These are phyloP conservation scores for Drosophila punjabiensis DNA, from an alignment of 1,140 invertebrate species.

Conservation along the genomic window DNA sequence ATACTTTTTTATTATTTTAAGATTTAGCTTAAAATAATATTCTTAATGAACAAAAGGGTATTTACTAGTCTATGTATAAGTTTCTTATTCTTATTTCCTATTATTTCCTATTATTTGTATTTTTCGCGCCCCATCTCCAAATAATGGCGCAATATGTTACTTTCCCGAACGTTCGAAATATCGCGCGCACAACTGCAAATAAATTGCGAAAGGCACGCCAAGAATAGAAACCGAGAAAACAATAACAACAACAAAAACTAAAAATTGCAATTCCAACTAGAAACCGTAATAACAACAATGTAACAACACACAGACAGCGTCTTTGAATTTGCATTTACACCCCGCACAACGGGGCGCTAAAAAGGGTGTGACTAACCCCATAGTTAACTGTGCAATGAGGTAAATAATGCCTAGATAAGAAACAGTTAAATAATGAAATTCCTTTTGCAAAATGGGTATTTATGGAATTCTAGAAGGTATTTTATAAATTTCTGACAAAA, in stretches of 20 bases:
- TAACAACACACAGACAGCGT: slow-evolving; percentile 37
- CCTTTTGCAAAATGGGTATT: background rate
- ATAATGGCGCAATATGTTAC: slow-evolving; percentile 32
- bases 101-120: slow-evolving; percentile 1
- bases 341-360: slow-evolving; percentile 3
- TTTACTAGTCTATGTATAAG: no score
- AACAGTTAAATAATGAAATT: background rate
- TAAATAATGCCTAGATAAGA: slow-evolving; percentile 1
- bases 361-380: slow-evolving; percentile 23
- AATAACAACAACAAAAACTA: slow-evolving; percentile 20
- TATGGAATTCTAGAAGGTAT: background rate
- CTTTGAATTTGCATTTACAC: slow-evolving; percentile 30
- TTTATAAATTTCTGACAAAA: background rate
- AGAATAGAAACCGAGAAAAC: slow-evolving; percentile 33
- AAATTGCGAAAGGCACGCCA: slow-evolving; percentile 71
- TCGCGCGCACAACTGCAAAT: slow-evolving; percentile 68
- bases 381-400: background rate
- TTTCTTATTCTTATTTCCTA: background rate
- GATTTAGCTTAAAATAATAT: no score
- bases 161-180: slow-evolving; percentile 44
- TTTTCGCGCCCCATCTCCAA: slow-evolving; percentile 6
- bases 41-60: background rate
- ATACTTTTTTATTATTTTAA: no score
- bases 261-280: slow-evolving; percentile 14
- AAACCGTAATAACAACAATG: slow-evolving; percentile 42